Conservation (phyloP, 2,113 vertebrate genomes). For the Tricholaema leucomelas region DNA sequence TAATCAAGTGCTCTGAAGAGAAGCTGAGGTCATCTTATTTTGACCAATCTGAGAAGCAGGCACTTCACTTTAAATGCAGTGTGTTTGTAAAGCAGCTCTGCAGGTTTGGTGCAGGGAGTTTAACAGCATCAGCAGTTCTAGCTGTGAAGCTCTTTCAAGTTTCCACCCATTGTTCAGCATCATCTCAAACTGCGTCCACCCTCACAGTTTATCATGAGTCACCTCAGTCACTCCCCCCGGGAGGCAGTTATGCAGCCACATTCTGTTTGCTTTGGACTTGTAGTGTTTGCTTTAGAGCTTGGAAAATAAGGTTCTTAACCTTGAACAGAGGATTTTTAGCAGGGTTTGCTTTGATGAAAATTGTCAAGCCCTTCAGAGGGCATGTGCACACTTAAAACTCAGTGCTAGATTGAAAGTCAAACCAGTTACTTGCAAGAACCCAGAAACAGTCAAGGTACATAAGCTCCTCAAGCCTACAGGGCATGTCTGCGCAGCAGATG, state of each 20-base stretch:
- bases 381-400: not conserved
- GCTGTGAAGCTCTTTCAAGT: not conserved
- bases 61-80: not conserved
- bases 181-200: slow-evolving; percentile 13
- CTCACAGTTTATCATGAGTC: slow-evolving; percentile 18
- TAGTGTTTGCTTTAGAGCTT: not conserved
- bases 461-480: accelerated
- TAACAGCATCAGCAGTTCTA: not conserved
- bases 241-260: not conserved
- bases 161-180: slow-evolving; percentile 19
- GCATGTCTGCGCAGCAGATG: not conserved
- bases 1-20: not conserved
- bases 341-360: not conserved
- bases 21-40: not conserved
- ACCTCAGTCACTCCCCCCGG: not conserved
- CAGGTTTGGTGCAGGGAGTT: not conserved
- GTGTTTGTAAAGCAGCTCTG: not conserved
- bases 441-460: not conserved
- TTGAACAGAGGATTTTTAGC: not conserved
- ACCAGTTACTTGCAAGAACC: not conserved
- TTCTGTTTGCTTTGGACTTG: slow-evolving; percentile 14
- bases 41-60: not conserved
- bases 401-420: not conserved
- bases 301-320: not conserved
- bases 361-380: not conserved